Base-by-base conservation (phyloP, 2,888 invertebrate genomes). In the Aleiodes testaceus region DNA sequence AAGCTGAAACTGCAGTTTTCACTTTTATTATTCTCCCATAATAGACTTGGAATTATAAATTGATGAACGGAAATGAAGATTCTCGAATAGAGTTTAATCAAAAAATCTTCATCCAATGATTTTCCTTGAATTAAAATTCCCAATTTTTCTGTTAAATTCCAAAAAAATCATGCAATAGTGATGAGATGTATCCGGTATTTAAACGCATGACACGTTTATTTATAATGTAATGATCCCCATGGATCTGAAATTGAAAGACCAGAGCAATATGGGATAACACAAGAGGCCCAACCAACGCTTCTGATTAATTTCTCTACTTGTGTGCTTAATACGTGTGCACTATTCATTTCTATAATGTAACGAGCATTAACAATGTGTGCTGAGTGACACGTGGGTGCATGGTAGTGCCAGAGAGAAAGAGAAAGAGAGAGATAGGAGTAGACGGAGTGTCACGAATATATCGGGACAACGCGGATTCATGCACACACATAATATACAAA, bases 401-500 rank as follows among this genome's bases (percentile, higher is more conserved):
- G 26, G 18, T n/a, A 11, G 44, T 45, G 44, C 22, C 18, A 6
- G 12, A 12, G 42, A 36, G 36, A 36, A 11, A 6, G 36, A 36
- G 11, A 36, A 16, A 45, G 18, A 63, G 59, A 42, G 16, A 59
- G 26, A 26, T 26, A 26, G 26, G 26, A 26, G 26, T 44, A 63
- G 22, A 44, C 22, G 45, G 22, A 20, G 45, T 45, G 22, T 45
- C 63, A 45, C 45, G 14, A 45, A 63, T 63, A 45, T 47, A 63
- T 45, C 45, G 63, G 22, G 45, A 61, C 61, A 61, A 61, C 36
- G 61, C 44, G 18, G 44, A 52, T 50, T 70, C 68, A 70, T 73
- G 77, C 79, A 79, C 81, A 82, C 81, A 84, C 47, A 47, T 47
- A 47, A 16, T 47, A 47, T 16, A 47, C 84, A 70, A 79, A 72